These are phyloP conservation scores for Ceratina calcarata DNA, from an alignment of 1,140 invertebrate species.

Conservation along the genomic window DNA sequence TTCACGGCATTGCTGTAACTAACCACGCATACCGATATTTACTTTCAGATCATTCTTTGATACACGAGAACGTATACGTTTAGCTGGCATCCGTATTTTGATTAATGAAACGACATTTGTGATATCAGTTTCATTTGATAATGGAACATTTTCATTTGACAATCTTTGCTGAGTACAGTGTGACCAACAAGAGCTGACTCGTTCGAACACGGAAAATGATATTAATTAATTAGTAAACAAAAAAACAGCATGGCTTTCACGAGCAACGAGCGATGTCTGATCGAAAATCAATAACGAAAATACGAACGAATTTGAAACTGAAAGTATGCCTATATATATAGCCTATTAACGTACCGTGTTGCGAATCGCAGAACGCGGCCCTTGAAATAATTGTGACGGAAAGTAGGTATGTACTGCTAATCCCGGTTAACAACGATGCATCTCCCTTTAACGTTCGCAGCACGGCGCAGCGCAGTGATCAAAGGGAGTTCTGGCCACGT, in stretches of 20 bases:
- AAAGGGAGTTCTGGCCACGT: slow-evolving; percentile 16
- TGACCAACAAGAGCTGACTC: too few species aligned
- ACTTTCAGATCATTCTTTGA: slow-evolving; percentile 17
- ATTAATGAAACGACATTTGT: neutral
- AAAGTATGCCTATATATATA: too few species aligned
- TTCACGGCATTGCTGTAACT: neutral
- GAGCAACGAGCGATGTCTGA: too few species aligned
- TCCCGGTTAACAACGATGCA: neutral
- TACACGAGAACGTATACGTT: neutral
- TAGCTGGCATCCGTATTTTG: neutral
- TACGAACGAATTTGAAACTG: too few species aligned
- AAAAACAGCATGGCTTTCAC: too few species aligned
- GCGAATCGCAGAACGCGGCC: neutral
- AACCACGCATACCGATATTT: slow-evolving; percentile 23
- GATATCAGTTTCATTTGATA: neutral
- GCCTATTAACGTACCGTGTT: too few species aligned
- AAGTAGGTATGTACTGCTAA: neutral
- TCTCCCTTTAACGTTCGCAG: slow-evolving; percentile 6
- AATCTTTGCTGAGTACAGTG: too few species aligned
- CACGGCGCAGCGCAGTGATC: neutral
- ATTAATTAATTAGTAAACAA: too few species aligned
- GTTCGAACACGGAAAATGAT: too few species aligned
- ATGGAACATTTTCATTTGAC: neutral
- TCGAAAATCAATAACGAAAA: too few species aligned
- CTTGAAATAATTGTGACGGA: slow-evolving; percentile 14